Evolutionary conservation across 2,113 vertebrate genomes (phyloP).

Genomic region (Chunga burmeisteri): DNA sequence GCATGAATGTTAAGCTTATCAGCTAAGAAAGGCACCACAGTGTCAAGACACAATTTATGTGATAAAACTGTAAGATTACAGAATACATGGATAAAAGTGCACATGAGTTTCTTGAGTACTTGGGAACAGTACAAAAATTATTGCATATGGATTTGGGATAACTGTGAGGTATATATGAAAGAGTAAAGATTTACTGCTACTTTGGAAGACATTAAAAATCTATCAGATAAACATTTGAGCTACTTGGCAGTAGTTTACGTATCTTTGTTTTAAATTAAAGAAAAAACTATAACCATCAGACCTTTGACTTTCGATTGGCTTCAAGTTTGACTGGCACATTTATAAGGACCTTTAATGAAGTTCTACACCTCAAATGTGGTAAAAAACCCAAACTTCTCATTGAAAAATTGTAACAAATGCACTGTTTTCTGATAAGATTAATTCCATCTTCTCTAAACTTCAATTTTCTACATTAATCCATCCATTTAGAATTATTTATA

Average conservation of each 20-base stretch:
- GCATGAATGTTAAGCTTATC: neutral
- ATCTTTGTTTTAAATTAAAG: neutral
- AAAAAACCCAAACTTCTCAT: neutral
- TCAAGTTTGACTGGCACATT: neutral
- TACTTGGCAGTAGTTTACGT: neutral
- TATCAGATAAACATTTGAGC: neutral
- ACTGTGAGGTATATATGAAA: neutral
- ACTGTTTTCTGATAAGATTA: neutral
- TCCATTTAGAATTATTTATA: neutral
- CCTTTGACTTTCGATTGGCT: neutral
- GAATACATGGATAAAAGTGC: neutral
- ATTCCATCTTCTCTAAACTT: neutral
- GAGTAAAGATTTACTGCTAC: neutral
- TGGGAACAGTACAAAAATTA: neutral
- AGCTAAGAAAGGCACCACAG: neutral
- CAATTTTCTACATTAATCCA: neutral
- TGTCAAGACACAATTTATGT: neutral
- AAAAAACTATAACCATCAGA: neutral
- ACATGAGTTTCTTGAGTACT: neutral
- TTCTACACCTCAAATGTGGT: neutral
- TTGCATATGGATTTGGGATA: neutral
- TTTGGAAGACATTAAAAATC: neutral
- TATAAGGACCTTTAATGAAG: neutral
- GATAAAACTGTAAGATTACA: neutral
- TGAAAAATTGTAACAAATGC: neutral